These are phyloP conservation scores for Rhyacichthys aspro DNA, from an alignment of 2,797 vertebrate genomes.

Conservation along the genomic window DNA sequence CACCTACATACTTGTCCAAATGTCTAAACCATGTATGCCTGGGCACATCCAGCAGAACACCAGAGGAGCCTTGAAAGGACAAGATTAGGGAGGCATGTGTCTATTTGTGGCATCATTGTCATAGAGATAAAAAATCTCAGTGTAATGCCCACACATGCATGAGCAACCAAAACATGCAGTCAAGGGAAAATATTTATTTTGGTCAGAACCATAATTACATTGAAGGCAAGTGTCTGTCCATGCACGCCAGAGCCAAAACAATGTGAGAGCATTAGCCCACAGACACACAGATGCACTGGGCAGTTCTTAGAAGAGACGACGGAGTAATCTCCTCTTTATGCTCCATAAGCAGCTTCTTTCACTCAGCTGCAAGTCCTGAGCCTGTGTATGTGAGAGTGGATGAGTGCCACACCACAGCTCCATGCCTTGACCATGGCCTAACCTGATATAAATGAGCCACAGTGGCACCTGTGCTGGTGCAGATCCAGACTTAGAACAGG, in stretches of 20 bases:
- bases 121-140: conserved; percentile 58
- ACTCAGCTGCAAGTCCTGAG: conserved; percentile 19
- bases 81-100: conserved; percentile 66
- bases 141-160: conserved; percentile 9
- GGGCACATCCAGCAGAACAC: conserved; percentile 42
- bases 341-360: conserved; percentile 64
- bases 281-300: conserved; percentile 25
- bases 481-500: conserved; percentile 50
- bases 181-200: conserved; percentile 27
- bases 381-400: conserved; percentile 14
- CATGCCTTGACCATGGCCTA: conserved; percentile 58
- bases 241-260: conserved; percentile 2
- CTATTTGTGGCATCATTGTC: conserved; percentile 71
- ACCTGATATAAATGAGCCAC: conserved; percentile 65
- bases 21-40: conserved; percentile 50
- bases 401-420: conserved; percentile 35
- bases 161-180: conserved; percentile 8
- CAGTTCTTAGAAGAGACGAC: conserved; percentile 60
- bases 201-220: conserved; percentile 3
- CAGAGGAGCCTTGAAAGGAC: conserved; percentile 67
- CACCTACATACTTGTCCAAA: conserved; percentile 31
- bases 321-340: conserved; percentile 55
- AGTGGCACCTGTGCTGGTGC: conserved; percentile 58
- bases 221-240: conserved; percentile 6
- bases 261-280: conserved; percentile 20